Base-by-base conservation (phyloP, 2,888 invertebrate species). In the Taphrorychus bicolor region DNA sequence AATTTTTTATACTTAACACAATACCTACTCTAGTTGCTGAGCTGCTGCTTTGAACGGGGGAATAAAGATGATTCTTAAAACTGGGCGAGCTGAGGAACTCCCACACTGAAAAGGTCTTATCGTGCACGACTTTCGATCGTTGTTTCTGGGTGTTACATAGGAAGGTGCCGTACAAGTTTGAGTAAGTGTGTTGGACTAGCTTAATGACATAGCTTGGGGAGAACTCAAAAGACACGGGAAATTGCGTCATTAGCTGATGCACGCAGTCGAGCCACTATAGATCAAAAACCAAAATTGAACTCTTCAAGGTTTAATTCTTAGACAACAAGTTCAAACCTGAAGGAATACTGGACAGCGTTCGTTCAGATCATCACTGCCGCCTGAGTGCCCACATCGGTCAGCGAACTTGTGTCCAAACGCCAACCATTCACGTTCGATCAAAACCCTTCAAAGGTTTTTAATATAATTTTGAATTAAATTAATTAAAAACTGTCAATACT, bases 381-480 rank as follows among this genome's bases (percentile, higher is more conserved):
- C 89, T 40, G 89, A 88, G 77, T 92, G 92, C 0, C 93, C 93
- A 82, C 96, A 96, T 57, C 98, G 90, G 83, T 98, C 98, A 4
- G 94, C 94, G 84, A 98, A 98, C 84, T 98, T 98, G 85, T 99
- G 98, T 0, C 98, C 98, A 83, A 95, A 99, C 80, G 94, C 95
- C 41, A 98, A 84, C 98, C 98, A 99, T 82, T 99, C 98, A 66
- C 96, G 88, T 83, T 98, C 95, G 62, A 98, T 91, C 63, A 99
- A 85, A 58, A 93, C 87, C 78, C 94, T 93, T 84, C n/a, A n/a
- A n/a, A 98, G 98, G 70, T 21, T 71, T 62, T 45, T 4, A 54
- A 54, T 14, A 16, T 16, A 48, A 16, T 48, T 16, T 48, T 2
- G 16, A 48, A 48, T n/a, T 14, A 2, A 1, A 17, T 2, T 2